A percentile compares a stretch with the other conserved stretches of the same genome.
These are phyloP conservation scores for Drosophila bunnanda DNA, from an alignment of 2,888 invertebrate species.

Conservation along the genomic window DNA sequence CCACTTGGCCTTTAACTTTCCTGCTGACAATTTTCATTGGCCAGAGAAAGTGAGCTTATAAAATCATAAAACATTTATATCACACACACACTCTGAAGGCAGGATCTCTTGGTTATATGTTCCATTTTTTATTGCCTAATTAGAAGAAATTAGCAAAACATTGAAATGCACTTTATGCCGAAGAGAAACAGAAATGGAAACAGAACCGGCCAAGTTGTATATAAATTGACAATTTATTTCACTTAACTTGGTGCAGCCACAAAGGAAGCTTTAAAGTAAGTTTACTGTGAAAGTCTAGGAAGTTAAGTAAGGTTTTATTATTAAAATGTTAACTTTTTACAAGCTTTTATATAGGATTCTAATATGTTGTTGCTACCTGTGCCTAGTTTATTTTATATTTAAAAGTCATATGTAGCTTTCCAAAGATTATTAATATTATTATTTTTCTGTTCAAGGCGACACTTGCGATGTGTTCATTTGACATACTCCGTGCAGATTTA, in stretches of 20 bases:
- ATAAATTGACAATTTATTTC: slow-evolving; percentile 10
- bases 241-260: slow-evolving; percentile 1
- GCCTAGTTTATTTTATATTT: background rate
- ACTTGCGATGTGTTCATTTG: slow-evolving; percentile 55
- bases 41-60: slow-evolving; percentile 14
- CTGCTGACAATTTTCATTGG: slow-evolving; percentile 24
- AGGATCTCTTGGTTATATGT: slow-evolving; percentile 1
- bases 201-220: background rate
- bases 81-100: slow-evolving; percentile 1
- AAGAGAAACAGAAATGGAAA: background rate
- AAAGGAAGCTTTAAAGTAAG: slow-evolving; percentile 39
- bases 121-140: slow-evolving; percentile 48
- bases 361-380: too few species aligned
- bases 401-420: background rate
- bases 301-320: background rate
- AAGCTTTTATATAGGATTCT: too few species aligned
- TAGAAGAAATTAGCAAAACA: slow-evolving; percentile 53
- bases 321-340: background rate
- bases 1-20: slow-evolving; percentile 27
- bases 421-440: background rate
- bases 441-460: slow-evolving; percentile 56
- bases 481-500: slow-evolving; percentile 46
- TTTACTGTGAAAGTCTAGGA: background rate
- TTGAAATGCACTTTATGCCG: slow-evolving; percentile 29
- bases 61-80: slow-evolving; percentile 29